A percentile compares a stretch with the other conserved stretches of the same genome.
These are phyloP conservation scores for Pycnomerus fuliginosus DNA, from an alignment of 2,888 invertebrate genomes.

Conservation along the genomic window DNA sequence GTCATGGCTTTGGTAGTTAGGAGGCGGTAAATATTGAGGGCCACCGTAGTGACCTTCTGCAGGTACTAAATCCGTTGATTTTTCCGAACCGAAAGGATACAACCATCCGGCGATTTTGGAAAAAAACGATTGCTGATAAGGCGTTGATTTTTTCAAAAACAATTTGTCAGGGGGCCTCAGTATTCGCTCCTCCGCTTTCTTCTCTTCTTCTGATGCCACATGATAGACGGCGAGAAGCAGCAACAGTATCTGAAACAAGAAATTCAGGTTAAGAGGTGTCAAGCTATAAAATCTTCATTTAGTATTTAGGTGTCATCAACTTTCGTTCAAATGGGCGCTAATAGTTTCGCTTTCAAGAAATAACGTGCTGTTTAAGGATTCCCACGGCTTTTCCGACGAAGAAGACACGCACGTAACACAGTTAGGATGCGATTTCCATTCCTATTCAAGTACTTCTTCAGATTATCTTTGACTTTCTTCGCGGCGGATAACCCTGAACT, in stretches of 20 bases:
- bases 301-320: too few relatives aligned
- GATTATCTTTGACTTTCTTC: constrained; percentile 15
- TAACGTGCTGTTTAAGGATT: neutral
- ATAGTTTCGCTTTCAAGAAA: constrained; percentile 15
- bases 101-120: constrained; percentile 64
- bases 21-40: constrained; percentile 37
- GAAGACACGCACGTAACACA: constrained; percentile 13
- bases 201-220: constrained; percentile 31
- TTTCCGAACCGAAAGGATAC: constrained; percentile 50
- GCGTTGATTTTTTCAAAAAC: constrained; percentile 42
- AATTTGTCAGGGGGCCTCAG: constrained; percentile 53
- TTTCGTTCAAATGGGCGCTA: neutral
- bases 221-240: constrained; percentile 16
- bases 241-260: constrained; percentile 22
- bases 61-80: constrained; percentile 28
- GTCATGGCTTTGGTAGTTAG: constrained; percentile 23
- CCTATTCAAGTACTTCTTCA: constrained; percentile 13
- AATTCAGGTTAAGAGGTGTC: too few relatives aligned
- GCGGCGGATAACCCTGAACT: constrained; percentile 15
- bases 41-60: constrained; percentile 28
- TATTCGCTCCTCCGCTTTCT: constrained; percentile 41
- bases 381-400: neutral
- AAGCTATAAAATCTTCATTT: too few relatives aligned
- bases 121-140: constrained; percentile 52
- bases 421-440: constrained; percentile 18